Conservation (phyloP, 2,888 invertebrate genomes). For the Drosophila longiperda region DNA sequence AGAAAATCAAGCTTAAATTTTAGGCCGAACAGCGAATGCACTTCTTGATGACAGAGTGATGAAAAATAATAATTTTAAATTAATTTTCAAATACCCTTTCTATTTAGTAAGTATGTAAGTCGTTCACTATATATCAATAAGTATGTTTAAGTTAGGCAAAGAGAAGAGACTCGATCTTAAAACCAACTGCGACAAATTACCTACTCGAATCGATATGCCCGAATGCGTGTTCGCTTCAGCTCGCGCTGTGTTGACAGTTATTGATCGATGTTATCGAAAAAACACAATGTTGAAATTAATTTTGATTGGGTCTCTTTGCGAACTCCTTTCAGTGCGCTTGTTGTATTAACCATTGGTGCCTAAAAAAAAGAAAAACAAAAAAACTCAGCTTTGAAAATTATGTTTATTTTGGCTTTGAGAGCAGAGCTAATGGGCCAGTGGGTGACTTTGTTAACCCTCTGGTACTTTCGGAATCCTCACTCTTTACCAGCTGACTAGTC, state of each 20-base stretch:
- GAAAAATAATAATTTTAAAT: background rate
- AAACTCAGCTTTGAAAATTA: slow-evolving; percentile 57
- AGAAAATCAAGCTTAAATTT: background rate
- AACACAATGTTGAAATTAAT: slow-evolving; percentile 75
- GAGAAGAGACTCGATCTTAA: accelerated
- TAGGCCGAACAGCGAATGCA: slow-evolving; percentile 31
- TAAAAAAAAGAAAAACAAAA: background rate
- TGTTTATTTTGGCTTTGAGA: slow-evolving; percentile 64
- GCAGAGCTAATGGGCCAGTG: slow-evolving; percentile 50
- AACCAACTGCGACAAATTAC: background rate
- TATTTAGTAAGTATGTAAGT: background rate
- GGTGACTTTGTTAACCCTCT: slow-evolving; percentile 7
- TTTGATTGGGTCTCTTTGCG: slow-evolving; percentile 49
- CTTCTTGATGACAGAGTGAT: slow-evolving; percentile 20
- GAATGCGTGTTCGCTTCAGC: background rate
- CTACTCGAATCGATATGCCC: slow-evolving; percentile 10
- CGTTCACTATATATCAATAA: background rate
- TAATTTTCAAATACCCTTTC: background rate
- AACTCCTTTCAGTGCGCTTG: slow-evolving; percentile 38
- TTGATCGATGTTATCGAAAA: slow-evolving; percentile 73
- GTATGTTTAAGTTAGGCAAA: too few species aligned
- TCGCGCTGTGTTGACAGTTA: slow-evolving; percentile 72
- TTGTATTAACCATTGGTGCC: slow-evolving; percentile 57
- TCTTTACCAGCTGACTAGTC: slow-evolving; percentile 11
- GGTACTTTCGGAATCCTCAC: background rate